Evolutionary conservation across 2,113 vertebrate genomes (phyloP).

Genomic region (Perca flavescens): DNA sequence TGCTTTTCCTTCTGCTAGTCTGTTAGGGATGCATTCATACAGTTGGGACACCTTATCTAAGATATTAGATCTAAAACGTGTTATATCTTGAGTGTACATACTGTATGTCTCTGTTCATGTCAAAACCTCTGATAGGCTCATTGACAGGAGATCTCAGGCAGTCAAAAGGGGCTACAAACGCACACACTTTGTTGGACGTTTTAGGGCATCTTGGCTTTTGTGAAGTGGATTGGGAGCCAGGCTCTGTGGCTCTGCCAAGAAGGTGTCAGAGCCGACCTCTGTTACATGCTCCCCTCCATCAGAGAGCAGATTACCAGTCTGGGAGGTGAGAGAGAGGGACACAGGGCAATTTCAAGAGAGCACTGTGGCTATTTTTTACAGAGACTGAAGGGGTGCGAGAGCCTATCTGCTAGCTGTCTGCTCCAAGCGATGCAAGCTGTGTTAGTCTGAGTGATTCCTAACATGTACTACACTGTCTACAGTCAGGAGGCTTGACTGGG

Average conservation of each 20-base stretch:
- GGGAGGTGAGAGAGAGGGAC: slow-evolving; percentile 60
- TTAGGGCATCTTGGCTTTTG: slow-evolving; percentile 60
- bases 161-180: slow-evolving; percentile 34
- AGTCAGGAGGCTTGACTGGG: slow-evolving; percentile 37
- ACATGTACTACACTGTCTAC: slow-evolving; percentile 49
- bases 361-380: slow-evolving; percentile 57
- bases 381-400: slow-evolving; percentile 43
- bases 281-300: slow-evolving; percentile 64
- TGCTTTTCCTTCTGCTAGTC: neutral
- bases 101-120: slow-evolving; percentile 42
- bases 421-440: slow-evolving; percentile 40
- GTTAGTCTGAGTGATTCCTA: slow-evolving; percentile 55
- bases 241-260: slow-evolving; percentile 62
- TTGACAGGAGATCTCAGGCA: slow-evolving; percentile 53
- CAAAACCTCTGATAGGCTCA: slow-evolving; percentile 37
- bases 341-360: slow-evolving; percentile 57
- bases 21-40: neutral
- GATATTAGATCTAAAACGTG: neutral
- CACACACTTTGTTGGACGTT: slow-evolving; percentile 25
- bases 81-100: slow-evolving; percentile 15
- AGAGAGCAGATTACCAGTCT: slow-evolving; percentile 70
- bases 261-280: slow-evolving; percentile 68
- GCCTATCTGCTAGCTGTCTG: slow-evolving; percentile 63
- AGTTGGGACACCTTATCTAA: slow-evolving; percentile 33
- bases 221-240: slow-evolving; percentile 67